Base-by-base conservation (phyloP, 2,888 invertebrate species). In the Glaucopsyche alexis region DNA sequence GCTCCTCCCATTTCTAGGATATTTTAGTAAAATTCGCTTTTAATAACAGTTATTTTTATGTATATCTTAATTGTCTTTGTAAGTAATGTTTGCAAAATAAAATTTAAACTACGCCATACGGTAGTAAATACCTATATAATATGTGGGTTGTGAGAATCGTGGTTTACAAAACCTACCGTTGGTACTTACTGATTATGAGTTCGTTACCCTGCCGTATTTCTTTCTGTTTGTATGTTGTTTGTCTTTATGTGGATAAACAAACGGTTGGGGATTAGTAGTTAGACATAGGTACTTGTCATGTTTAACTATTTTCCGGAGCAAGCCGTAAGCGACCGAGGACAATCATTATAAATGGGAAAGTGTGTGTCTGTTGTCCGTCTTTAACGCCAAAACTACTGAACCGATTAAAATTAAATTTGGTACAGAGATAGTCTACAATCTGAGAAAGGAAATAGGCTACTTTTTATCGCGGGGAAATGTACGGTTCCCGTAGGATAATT, bases 121-220 rank as follows among this genome's bases (percentile, higher is more conserved):
- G 11, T 13, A 11, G 60, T 19, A 29, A 29, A 29, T 29, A 29
- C 29, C n/a, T n/a, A n/a, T n/a, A n/a, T 19, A 60, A 29, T 13
- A 47, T 29, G 60, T 60, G 55, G 13, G 29, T 60, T 60, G 60
- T 60, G 60, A 60, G 29, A 60, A 60, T 29, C 13, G 38, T 60
- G 60, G 60, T 60, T 29, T 60, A 13, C 47, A 47, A 47, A 47
- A 13, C 47, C 38, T 29, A 60, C 14, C 14, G 55, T 55, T 19
- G 55, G 19, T 38, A 29, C 29, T 60, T 60, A 13, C 29, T 13
- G 60, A 60, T 60, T 60, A 60, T 60, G 60, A 60, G 60, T 60
- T 60, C 60, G 60, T 60, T 60, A 60, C 60, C 60, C 60, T 60
- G 60, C 13, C 60, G 60, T 60, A 60, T 29, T 29, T 2, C 19